Evolutionary conservation across 2,113 vertebrate genomes (phyloP).

Genomic region (Cercocebus atys): DNA sequence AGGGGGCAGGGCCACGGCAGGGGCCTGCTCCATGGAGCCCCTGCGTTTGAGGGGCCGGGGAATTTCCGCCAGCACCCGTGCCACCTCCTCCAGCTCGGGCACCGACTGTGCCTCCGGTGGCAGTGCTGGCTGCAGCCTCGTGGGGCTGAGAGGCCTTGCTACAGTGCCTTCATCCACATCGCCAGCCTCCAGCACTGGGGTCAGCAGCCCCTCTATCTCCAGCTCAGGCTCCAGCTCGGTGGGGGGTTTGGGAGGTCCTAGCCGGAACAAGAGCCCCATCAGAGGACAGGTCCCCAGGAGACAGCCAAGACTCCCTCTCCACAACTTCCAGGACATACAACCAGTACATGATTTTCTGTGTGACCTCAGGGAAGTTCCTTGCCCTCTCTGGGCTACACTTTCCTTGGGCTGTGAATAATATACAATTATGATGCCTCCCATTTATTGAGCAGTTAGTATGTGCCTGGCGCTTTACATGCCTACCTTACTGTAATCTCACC

Average conservation of each 20-base stretch:
- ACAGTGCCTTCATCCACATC: slow-evolving; percentile 66
- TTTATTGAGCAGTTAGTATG: not conserved
- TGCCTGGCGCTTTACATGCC: not conserved
- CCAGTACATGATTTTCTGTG: not conserved
- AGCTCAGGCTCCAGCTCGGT: slow-evolving; percentile 81
- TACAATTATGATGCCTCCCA: not conserved
- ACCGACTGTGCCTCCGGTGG: slow-evolving; percentile 86
- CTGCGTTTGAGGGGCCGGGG: slow-evolving; percentile 92
- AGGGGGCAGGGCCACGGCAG: slow-evolving; percentile 68
- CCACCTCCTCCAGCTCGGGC: slow-evolving; percentile 87
- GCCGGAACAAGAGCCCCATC: slow-evolving; percentile 10
- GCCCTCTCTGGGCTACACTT: not conserved
- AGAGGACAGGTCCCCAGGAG: not conserved
- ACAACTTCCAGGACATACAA: not conserved
- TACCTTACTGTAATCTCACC: not conserved
- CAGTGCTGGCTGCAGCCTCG: slow-evolving; percentile 91
- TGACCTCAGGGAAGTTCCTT: not conserved
- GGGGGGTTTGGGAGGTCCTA: not conserved
- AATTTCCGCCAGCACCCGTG: slow-evolving; percentile 90
- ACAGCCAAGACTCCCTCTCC: not conserved
- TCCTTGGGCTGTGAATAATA: not conserved
- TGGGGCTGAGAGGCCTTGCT: slow-evolving; percentile 91
- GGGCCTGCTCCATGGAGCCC: slow-evolving; percentile 87
- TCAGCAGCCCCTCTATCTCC: slow-evolving; percentile 84
- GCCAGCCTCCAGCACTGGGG: slow-evolving; percentile 42